phyloP scores from a whole-genome alignment of 1,140 invertebrate species.

The Leptinotarsa lineolata region DNA sequence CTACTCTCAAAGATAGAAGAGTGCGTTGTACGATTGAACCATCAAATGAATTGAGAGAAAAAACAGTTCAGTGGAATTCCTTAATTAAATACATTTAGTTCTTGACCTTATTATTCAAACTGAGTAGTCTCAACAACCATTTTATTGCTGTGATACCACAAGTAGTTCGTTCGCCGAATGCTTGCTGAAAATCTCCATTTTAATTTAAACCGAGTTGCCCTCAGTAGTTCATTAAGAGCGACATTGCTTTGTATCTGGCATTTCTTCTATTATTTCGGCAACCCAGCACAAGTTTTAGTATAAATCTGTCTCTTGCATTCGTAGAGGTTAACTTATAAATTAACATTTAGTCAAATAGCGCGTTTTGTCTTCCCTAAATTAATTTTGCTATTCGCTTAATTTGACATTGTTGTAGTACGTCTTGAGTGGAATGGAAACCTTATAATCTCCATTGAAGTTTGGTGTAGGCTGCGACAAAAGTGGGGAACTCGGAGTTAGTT shows the following conservation, averaged over 20 bases:
- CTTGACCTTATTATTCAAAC: not conserved
- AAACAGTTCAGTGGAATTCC: not conserved
- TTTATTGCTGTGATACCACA: conserved; percentile 25
- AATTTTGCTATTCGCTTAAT: conserved; percentile 9
- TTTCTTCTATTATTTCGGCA: conserved; percentile 21
- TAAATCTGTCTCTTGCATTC: conserved; percentile 14
- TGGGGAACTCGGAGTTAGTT: too few relatives aligned
- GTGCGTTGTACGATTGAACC: too few relatives aligned
- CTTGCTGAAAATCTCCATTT: conserved; percentile 31
- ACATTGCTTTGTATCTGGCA: conserved; percentile 20
- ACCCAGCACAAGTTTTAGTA: not conserved
- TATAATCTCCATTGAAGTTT: conserved; percentile 9
- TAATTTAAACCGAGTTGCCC: conserved; percentile 33
- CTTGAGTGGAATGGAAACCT: not conserved
- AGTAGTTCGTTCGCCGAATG: conserved; percentile 32
- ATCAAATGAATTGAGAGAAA: too few relatives aligned
- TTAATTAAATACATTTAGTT: not conserved
- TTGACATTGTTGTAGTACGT: not conserved
- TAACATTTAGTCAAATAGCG: conserved; percentile 16
- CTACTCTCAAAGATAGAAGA: too few relatives aligned
- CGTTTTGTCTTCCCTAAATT: conserved; percentile 15
- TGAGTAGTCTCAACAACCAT: conserved; percentile 19
- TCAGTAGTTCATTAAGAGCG: conserved; percentile 31
- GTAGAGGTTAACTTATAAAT: conserved; percentile 21
- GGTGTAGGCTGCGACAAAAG: not conserved